These are phyloP conservation scores for Drosophila navojoa DNA, from an alignment of 1,140 invertebrate species.

Conservation along the genomic window DNA sequence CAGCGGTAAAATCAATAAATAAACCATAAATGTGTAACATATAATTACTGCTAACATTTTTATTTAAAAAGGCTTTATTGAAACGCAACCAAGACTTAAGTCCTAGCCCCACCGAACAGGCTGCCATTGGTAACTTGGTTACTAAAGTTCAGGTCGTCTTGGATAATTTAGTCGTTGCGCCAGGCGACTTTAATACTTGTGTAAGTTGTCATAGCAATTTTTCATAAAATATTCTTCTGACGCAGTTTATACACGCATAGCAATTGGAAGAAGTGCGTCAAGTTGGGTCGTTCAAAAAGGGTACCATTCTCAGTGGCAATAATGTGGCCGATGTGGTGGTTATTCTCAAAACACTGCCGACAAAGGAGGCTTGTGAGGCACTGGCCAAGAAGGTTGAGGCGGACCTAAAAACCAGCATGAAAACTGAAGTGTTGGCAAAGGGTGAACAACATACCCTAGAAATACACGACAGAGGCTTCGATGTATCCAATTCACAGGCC, in stretches of 20 bases:
- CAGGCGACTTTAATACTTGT: constrained; percentile 96
- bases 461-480: constrained; percentile 92
- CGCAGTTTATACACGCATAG: constrained; percentile 84
- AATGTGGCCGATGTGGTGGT: constrained; percentile 98
- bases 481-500: constrained; percentile 91
- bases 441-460: constrained; percentile 86
- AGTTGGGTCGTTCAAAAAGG: constrained; percentile 99
- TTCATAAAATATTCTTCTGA: neutral
- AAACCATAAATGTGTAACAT: neutral
- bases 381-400: constrained; percentile 94
- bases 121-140: constrained; percentile 95
- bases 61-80: constrained; percentile 88
- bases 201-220: constrained; percentile 87
- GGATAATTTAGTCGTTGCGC: constrained; percentile 96
- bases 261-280: constrained; percentile 98
- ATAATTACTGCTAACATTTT: too few species aligned
- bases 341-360: constrained; percentile 98
- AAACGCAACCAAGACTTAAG: constrained; percentile 96
- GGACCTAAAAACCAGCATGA: constrained; percentile 90
- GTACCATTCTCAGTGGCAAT: constrained; percentile 97
- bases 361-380: constrained; percentile 96
- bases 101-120: constrained; percentile 94
- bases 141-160: constrained; percentile 96
- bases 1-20: constrained; percentile 87
- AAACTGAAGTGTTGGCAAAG: constrained; percentile 86